These are phyloP conservation scores for Ctenoplectra terminalis DNA, from an alignment of 1,140 invertebrate genomes.

Conservation along the genomic window DNA sequence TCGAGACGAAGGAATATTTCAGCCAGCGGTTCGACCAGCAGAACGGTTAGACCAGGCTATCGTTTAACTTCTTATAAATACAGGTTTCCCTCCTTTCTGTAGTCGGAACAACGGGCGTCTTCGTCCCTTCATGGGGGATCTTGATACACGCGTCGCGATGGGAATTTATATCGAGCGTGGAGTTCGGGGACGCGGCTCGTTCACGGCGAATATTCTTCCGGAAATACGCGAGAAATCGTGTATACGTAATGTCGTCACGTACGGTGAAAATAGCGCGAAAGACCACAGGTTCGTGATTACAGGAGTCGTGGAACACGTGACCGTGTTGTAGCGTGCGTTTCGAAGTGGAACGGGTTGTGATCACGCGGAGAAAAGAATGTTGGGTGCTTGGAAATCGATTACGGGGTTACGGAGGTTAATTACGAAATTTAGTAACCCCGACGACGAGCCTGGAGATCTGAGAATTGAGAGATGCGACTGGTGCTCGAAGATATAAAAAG, in stretches of 20 bases:
- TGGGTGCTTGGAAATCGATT: background rate
- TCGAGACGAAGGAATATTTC: background rate
- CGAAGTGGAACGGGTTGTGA: background rate
- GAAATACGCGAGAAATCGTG: constrained; percentile 7
- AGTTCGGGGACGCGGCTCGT: background rate
- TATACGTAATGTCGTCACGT: constrained; percentile 37
- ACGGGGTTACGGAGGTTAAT: background rate
- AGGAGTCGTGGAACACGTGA: background rate
- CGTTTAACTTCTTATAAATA: background rate
- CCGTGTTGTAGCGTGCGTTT: background rate
- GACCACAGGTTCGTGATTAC: background rate
- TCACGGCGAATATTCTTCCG: constrained; percentile 2
- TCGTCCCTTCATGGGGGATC: background rate
- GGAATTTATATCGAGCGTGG: background rate
- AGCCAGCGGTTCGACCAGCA: fast-evolving
- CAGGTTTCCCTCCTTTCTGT: background rate
- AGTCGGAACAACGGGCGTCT: background rate
- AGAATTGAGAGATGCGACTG: background rate
- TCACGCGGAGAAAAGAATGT: background rate
- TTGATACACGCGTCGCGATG: constrained; percentile 1
- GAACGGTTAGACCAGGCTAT: background rate
- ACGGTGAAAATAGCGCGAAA: constrained; percentile 10
- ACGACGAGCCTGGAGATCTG: background rate
- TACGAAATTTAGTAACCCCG: background rate
- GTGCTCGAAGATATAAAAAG: too few species aligned